A percentile compares a stretch with the other conserved stretches of the same genome.
phyloP scores from a whole-genome alignment of 1,140 invertebrate species.

The Caenorhabditis remanei region DNA sequence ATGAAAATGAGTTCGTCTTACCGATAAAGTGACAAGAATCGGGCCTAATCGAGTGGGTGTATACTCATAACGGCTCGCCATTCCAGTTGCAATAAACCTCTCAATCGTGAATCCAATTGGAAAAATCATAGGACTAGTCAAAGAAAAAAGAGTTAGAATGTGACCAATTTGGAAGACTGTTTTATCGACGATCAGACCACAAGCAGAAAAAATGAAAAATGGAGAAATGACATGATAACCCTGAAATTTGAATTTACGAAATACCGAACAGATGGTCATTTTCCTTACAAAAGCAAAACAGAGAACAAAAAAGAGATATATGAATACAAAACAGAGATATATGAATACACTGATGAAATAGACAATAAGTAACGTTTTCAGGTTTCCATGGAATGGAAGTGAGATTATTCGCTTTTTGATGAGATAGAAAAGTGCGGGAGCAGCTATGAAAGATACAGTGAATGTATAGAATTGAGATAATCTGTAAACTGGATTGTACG shows the following conservation, averaged over 20 bases:
- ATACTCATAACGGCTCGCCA: not conserved
- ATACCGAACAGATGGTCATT: too few relatives aligned
- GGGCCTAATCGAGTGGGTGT: not conserved
- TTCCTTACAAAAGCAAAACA: not conserved
- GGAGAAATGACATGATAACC: not conserved
- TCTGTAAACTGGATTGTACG: too few relatives aligned
- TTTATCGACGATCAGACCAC: not conserved
- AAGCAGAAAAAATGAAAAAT: not conserved
- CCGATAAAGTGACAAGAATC: not conserved
- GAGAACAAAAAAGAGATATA: not conserved
- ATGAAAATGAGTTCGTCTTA: not conserved
- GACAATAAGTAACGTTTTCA: not conserved
- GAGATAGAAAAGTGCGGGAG: not conserved
- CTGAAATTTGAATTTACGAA: not conserved
- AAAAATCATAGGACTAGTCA: not conserved
- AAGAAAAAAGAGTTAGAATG: not conserved
- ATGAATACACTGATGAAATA: slow-evolving; percentile 13
- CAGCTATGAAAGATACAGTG: not conserved
- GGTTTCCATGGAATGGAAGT: slow-evolving; percentile 12
- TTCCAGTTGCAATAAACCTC: slow-evolving; percentile 6
- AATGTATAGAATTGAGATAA: too few relatives aligned
- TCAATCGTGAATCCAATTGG: not conserved
- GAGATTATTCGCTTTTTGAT: not conserved
- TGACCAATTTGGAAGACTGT: not conserved
- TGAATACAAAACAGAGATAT: not conserved